phyloP scores from a whole-genome alignment of 30 jellyfish, hydroid and myxozoan species.

The Turritopsis dohrnii region DNA sequence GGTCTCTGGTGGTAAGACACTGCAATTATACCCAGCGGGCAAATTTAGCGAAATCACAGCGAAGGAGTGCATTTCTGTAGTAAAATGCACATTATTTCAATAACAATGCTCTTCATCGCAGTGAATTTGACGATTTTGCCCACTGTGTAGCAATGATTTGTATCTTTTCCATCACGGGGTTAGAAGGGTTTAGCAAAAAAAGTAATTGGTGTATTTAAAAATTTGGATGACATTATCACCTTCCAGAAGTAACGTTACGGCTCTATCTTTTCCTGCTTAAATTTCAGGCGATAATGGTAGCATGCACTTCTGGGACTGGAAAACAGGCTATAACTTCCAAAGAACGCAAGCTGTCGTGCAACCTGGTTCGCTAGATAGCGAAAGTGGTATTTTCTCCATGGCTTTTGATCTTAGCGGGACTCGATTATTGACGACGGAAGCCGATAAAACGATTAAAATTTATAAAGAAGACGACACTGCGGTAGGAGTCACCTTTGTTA shows the following conservation, averaged over 20 bases:
- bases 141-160: too few relatives aligned
- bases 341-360: slow-evolving; percentile 82
- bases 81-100: too few relatives aligned
- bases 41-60: too few relatives aligned
- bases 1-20: slow-evolving; percentile 92
- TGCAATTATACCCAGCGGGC: not conserved
- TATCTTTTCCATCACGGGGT: too few relatives aligned
- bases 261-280: not conserved
- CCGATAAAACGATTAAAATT: slow-evolving; percentile 95
- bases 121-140: too few relatives aligned
- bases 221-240: not conserved
- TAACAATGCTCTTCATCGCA: too few relatives aligned
- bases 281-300: slow-evolving; percentile 94
- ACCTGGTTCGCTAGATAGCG: slow-evolving; percentile 99
- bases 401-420: slow-evolving; percentile 92
- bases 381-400: slow-evolving; percentile 99
- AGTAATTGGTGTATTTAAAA: too few relatives aligned
- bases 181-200: too few relatives aligned
- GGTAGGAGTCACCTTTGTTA: slow-evolving; percentile 36
- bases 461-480: slow-evolving; percentile 99
- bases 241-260: not conserved
- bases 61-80: too few relatives aligned
- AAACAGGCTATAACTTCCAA: slow-evolving; percentile 96
- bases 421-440: slow-evolving; percentile 93
- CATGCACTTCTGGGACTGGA: slow-evolving; percentile 99